A percentile compares a stretch with the other conserved stretches of the same genome.
These are phyloP conservation scores for Cylas formicarius DNA, from an alignment of 1,140 invertebrate genomes.

Conservation along the genomic window DNA sequence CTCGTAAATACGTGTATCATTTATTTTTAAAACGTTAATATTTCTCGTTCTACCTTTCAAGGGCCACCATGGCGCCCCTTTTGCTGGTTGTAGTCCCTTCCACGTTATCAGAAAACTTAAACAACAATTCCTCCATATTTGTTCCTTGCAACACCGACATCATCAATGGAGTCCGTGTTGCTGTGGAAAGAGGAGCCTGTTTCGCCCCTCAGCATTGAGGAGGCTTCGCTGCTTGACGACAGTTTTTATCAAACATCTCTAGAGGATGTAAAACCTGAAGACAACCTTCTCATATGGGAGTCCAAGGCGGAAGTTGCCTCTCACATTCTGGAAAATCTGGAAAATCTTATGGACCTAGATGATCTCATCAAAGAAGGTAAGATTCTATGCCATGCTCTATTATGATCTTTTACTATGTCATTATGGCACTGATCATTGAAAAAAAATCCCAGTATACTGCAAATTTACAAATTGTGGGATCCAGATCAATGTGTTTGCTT, in stretches of 20 bases:
- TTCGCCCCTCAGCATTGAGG: conserved; percentile 41
- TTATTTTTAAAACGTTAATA: not conserved
- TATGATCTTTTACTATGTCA: too few relatives aligned
- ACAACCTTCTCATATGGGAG: conserved; percentile 28
- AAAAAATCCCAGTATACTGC: too few relatives aligned
- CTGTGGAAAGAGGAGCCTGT: conserved; percentile 46
- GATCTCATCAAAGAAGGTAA: conserved; percentile 37
- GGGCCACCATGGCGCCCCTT: conserved; percentile 38
- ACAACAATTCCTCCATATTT: conserved; percentile 27
- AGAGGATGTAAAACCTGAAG: conserved; percentile 33
- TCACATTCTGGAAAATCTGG: conserved; percentile 36
- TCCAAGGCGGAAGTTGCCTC: conserved; percentile 34
- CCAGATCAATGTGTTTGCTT: too few relatives aligned
- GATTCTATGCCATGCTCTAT: not conserved
- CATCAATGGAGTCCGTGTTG: conserved; percentile 39
- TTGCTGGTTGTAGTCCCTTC: conserved; percentile 24
- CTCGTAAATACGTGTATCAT: not conserved
- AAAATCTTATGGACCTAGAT: conserved; percentile 36
- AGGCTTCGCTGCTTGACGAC: conserved; percentile 28
- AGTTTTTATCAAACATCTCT: conserved; percentile 28
- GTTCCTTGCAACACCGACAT: conserved; percentile 10
- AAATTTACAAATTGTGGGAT: too few relatives aligned
- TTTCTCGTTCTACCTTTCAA: conserved; percentile 7
- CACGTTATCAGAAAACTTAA: conserved; percentile 29
- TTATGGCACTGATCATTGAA: too few relatives aligned